Percentiles rank a stretch among this genome's conserved stretches.
Evolutionary conservation across 2,113 vertebrate species (phyloP).

Genomic region (Tapirus terrestris): DNA sequence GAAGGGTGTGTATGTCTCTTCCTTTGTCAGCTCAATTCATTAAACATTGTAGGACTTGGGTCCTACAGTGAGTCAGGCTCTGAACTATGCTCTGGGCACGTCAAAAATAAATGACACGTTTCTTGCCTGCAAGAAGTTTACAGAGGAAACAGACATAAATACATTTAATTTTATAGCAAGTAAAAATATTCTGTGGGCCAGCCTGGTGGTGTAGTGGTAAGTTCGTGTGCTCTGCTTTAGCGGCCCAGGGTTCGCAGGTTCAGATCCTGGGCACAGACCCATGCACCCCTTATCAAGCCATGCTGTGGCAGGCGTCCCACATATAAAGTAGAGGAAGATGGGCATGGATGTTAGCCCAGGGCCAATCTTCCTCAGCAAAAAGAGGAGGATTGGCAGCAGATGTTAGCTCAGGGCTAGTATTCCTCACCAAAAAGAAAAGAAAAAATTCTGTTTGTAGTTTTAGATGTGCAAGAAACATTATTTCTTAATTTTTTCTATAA

Average conservation of each 20-base stretch:
- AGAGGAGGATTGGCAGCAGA: too few species aligned
- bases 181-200: neutral
- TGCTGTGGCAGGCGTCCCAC: too few species aligned
- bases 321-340: too few species aligned
- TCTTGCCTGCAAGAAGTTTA: neutral
- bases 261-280: too few species aligned
- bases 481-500: neutral
- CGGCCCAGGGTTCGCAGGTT: too few species aligned
- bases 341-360: too few species aligned
- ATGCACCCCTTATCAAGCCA: too few species aligned
- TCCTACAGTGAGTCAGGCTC: neutral
- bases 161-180: neutral
- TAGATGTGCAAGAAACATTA: neutral
- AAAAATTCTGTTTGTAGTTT: neutral
- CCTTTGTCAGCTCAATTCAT: neutral
- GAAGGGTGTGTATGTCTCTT: neutral
- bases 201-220: too few species aligned
- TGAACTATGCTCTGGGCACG: neutral
- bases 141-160: neutral
- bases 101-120: neutral
- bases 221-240: too few species aligned
- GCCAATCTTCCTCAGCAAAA: too few species aligned
- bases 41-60: neutral
- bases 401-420: too few species aligned
- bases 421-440: too few species aligned